Evolutionary conservation across 2,888 invertebrate genomes (phyloP).

Genomic region (Andrena bucephala): DNA sequence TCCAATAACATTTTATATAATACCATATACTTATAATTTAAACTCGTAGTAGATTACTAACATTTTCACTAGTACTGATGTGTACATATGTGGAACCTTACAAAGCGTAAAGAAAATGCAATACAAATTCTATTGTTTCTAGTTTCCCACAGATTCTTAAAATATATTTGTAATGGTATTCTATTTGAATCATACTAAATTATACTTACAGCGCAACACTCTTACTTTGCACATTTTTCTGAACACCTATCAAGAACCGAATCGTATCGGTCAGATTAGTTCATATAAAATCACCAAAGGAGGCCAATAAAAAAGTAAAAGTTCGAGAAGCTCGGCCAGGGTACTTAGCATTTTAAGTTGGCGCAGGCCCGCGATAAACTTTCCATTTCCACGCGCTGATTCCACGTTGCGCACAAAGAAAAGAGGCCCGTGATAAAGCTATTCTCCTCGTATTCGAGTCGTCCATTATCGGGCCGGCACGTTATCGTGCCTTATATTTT

Average conservation of each 20-base stretch:
- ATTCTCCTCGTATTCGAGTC: slow-evolving; percentile 62
- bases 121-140: too few species aligned
- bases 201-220: too few species aligned
- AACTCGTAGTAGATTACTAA: too few species aligned
- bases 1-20: not conserved
- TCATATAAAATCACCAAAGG: not conserved
- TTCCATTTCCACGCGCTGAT: slow-evolving; percentile 68
- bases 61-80: too few species aligned
- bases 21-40: not conserved
- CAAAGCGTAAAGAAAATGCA: too few species aligned
- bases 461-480: slow-evolving; percentile 65
- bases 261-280: slow-evolving; percentile 14
- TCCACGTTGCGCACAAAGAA: slow-evolving; percentile 47
- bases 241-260: not conserved
- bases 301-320: not conserved
- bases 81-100: too few species aligned
- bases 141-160: too few species aligned
- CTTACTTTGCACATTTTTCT: not conserved
- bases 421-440: slow-evolving; percentile 64
- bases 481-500: slow-evolving; percentile 71
- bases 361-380: slow-evolving; percentile 63
- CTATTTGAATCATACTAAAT: too few species aligned
- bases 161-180: too few species aligned
- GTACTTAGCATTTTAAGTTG: slow-evolving; percentile 49
- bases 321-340: slow-evolving; percentile 42